A percentile compares a stretch with the other conserved stretches of the same genome.
phyloP scores from a whole-genome alignment of 2,888 invertebrate genomes.

The Tipula unca region DNA sequence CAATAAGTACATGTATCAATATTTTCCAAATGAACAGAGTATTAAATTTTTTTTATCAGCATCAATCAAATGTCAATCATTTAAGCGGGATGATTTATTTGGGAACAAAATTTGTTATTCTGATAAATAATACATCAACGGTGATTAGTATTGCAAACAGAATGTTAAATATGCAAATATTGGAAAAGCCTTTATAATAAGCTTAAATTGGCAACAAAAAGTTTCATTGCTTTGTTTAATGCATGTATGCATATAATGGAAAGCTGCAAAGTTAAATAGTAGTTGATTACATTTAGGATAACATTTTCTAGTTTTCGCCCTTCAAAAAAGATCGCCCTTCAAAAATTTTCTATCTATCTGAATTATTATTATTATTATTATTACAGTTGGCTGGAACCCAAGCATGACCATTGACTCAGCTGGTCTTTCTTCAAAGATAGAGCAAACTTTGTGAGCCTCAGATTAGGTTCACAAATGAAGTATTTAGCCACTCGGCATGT shows the following conservation, averaged over 20 bases:
- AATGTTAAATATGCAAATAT: not conserved
- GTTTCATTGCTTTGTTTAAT: not conserved
- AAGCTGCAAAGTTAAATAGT: no score
- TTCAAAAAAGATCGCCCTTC: no score
- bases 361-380: no score
- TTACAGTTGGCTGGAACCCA: no score
- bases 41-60: not conserved
- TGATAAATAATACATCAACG: not conserved
- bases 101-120: not conserved
- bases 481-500: no score
- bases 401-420: no score
- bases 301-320: no score
- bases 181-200: not conserved
- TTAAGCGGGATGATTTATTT: not conserved
- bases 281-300: no score
- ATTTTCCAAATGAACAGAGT: not conserved
- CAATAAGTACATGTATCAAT: not conserved
- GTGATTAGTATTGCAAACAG: not conserved
- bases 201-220: not conserved
- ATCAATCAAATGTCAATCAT: not conserved
- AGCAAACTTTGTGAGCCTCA: no score
- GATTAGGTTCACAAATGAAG: no score
- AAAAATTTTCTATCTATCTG: no score
- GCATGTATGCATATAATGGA: not conserved
- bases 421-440: no score